These are phyloP conservation scores for Synergus gifuensis DNA, from an alignment of 2,888 invertebrate genomes.

Conservation along the genomic window DNA sequence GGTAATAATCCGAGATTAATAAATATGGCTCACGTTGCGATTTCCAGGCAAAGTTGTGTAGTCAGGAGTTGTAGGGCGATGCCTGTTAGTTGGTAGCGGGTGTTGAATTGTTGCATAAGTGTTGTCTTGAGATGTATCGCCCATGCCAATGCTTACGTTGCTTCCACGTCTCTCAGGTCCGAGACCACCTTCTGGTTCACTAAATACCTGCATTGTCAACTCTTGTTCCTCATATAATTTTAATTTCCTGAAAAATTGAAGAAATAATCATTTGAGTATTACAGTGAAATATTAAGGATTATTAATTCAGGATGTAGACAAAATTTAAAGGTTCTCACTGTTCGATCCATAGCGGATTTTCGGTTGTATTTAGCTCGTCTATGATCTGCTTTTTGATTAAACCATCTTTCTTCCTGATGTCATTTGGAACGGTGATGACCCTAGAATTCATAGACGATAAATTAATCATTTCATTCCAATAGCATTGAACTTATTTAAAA, in stretches of 20 bases:
- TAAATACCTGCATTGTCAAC: conserved; percentile 95
- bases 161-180: conserved; percentile 79
- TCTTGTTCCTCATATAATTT: conserved; percentile 95
- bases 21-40: conserved; percentile 78
- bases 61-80: conserved; percentile 75
- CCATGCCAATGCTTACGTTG: conserved; percentile 77
- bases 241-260: conserved; percentile 82
- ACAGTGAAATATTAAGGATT: background rate
- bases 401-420: conserved; percentile 90
- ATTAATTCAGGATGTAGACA: too few relatives aligned
- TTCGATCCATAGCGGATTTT: conserved; percentile 95
- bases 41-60: conserved; percentile 79
- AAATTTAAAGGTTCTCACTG: conserved; percentile 81
- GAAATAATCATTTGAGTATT: background rate
- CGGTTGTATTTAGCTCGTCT: conserved; percentile 92
- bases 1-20: conserved; percentile 13
- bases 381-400: conserved; percentile 90
- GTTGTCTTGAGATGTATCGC: conserved; percentile 81
- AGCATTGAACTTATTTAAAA: conserved; percentile 1
- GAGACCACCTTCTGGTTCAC: conserved; percentile 84
- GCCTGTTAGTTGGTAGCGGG: conserved; percentile 77
- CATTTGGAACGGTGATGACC: conserved; percentile 89
- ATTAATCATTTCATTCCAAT: conserved; percentile 19
- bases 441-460: conserved; percentile 73
- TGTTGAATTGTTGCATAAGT: conserved; percentile 90